phyloP scores from a whole-genome alignment of 2,888 invertebrate species.

The Brachynemurus nebulosus region DNA sequence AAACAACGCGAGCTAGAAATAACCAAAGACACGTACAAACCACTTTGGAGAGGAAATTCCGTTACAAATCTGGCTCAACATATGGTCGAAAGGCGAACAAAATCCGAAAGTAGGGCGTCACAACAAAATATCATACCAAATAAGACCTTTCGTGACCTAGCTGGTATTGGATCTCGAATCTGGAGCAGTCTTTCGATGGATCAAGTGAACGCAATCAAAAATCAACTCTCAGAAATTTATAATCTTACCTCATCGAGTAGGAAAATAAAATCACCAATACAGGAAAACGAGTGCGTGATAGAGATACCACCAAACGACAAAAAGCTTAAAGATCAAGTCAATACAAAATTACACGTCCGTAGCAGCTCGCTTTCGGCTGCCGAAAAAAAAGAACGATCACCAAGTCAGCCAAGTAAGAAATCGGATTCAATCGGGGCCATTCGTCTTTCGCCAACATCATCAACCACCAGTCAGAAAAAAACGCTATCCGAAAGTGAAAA shows the following conservation, averaged over 20 bases:
- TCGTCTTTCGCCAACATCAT: conserved; percentile 32
- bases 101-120: conserved; percentile 29
- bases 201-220: conserved; percentile 65
- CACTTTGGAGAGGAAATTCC: conserved; percentile 71
- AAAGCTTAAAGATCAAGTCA: conserved; percentile 23
- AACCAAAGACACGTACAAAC: conserved; percentile 58
- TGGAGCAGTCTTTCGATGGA: conserved; percentile 77
- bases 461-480: conserved; percentile 32
- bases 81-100: conserved; percentile 46
- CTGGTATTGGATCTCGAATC: conserved; percentile 57
- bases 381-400: conserved; percentile 27
- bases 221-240: conserved; percentile 69
- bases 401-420: conserved; percentile 31
- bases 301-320: conserved; percentile 36
- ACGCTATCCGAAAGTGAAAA: conserved; percentile 53
- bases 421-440: conserved; percentile 44
- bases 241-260: conserved; percentile 33
- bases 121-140: conserved; percentile 14
- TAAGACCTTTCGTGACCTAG: conserved; percentile 21
- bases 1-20: conserved; percentile 31
- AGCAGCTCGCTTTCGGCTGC: conserved; percentile 38
- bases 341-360: conserved; percentile 38
- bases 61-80: conserved; percentile 65
- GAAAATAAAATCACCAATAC: conserved; percentile 23
- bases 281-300: conserved; percentile 39